A percentile compares a stretch with the other conserved stretches of the same genome.
Evolutionary conservation across 1,140 invertebrate genomes (phyloP).

Genomic region (Neoseiulus cucumeris): DNA sequence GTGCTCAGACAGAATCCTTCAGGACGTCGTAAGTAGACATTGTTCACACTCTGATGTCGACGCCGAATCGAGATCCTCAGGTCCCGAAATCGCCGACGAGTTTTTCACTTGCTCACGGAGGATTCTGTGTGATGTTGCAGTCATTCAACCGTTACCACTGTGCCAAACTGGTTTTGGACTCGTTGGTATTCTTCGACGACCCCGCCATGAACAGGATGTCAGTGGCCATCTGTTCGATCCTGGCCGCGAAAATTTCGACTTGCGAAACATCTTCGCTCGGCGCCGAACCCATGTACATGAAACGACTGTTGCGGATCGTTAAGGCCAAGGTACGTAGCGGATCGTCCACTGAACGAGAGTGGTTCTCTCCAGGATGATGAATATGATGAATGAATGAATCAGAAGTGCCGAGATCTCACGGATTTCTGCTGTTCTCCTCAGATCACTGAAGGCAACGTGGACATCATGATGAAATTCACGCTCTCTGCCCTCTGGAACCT

Average conservation of each 20-base stretch:
- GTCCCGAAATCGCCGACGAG: too few species aligned
- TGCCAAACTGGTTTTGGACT: conserved; percentile 51
- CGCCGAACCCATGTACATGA: conserved; percentile 46
- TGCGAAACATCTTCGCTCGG: conserved; percentile 49
- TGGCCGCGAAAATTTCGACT: conserved; percentile 44
- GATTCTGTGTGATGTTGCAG: conserved; percentile 20
- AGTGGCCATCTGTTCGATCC: conserved; percentile 57
- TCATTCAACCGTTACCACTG: conserved; percentile 49
- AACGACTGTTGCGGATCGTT: conserved; percentile 47
- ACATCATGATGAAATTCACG: conserved; percentile 60
- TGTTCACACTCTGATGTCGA: too few species aligned
- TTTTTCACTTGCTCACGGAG: too few species aligned
- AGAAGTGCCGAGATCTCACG: too few species aligned
- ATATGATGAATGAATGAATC: too few species aligned
- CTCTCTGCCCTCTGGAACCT: conserved; percentile 62
- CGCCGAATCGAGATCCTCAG: too few species aligned
- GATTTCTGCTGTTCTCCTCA: conserved; percentile 5
- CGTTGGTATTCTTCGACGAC: conserved; percentile 48
- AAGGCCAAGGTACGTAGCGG: conserved; percentile 35
- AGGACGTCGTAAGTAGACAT: conserved; percentile 35
- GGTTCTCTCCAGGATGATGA: too few species aligned
- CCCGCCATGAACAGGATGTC: conserved; percentile 55
- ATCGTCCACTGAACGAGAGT: too few species aligned
- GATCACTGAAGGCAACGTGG: conserved; percentile 31
- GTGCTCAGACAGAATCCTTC: conserved; percentile 37